A percentile compares a stretch with the other conserved stretches of the same genome.
Evolutionary conservation across 2,113 vertebrate genomes (phyloP).

Genomic region (Gymnorhina tibicen): DNA sequence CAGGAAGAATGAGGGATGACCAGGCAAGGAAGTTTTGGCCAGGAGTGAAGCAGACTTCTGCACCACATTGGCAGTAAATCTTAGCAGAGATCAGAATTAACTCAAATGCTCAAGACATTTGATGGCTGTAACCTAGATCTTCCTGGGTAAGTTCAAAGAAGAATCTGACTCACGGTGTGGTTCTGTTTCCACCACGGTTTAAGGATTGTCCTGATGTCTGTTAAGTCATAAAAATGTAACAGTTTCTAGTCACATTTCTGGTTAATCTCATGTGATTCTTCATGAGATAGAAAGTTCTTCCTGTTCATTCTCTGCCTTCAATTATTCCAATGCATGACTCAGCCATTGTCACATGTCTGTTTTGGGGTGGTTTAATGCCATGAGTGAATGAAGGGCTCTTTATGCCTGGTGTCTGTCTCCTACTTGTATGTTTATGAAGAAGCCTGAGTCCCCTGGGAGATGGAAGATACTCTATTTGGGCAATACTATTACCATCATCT

Average conservation of each 20-base stretch:
- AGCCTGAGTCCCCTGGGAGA: background rate
- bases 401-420: background rate
- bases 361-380: background rate
- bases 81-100: background rate
- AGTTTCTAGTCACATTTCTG: background rate
- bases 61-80: background rate
- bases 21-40: background rate
- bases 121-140: background rate
- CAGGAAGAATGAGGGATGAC: background rate
- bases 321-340: background rate
- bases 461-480: background rate
- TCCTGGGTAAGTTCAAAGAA: background rate
- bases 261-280: background rate
- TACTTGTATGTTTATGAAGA: background rate
- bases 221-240: background rate
- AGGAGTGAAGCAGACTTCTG: background rate
- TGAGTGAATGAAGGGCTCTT: background rate
- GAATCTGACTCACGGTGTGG: background rate
- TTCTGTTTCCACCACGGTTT: background rate
- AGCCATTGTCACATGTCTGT: background rate
- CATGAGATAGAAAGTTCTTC: background rate
- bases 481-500: background rate
- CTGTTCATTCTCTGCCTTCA: background rate
- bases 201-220: background rate
- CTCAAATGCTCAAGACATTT: background rate